Base-by-base conservation (phyloP, 2,113 vertebrate genomes). In the Hucho hucho region DNA sequence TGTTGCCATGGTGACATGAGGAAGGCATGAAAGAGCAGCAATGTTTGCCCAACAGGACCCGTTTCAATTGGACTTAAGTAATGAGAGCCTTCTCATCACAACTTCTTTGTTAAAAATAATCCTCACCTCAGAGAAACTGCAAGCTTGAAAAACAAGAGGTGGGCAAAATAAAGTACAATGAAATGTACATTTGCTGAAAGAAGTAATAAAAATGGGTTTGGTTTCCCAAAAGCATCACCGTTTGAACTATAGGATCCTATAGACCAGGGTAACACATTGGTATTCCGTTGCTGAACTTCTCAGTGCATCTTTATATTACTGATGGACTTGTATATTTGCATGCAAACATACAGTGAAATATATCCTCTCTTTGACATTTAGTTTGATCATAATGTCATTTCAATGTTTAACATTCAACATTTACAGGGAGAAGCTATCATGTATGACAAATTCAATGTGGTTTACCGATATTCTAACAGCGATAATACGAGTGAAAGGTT, bases 1-100 rank as follows among this genome's bases (percentile, higher is more conserved):
- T 91, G 93, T 93, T 93, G 90, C 92, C 89, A 93, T 93, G 93
- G 93, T 86, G 90, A 93, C 91, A 91, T 88, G 89, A 91, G 89
- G 87, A 69, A 87, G 90, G 91, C 89, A 92, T 92, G 89, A 93
- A 92, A 92, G 91, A 91, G 89, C 91, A 92, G 89, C 81, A 89
- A 90, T 89, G 91, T 93, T 93, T 88, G 88, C 89, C 89, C 89
- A 87, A 92, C 89, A 93, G 89, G 87, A 92, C 91, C 85, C 81
- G 89, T 89, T 88, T 92, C 90, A 90, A 91, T 89, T 91, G 89
- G 87, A 90, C 87, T 78, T 87, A 89, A 89, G 84, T 87, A 90
- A 90, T 85, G 80, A 88, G 25, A 56, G 16, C 4, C 49, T 29
- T 56, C 4, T 20, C 29, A 16, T 4, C 65, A 9, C 65, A 29